A percentile compares a stretch with the other conserved stretches of the same genome.
Conservation (phyloP, 1,140 invertebrate genomes). For the Platorchestia sp. region DNA sequence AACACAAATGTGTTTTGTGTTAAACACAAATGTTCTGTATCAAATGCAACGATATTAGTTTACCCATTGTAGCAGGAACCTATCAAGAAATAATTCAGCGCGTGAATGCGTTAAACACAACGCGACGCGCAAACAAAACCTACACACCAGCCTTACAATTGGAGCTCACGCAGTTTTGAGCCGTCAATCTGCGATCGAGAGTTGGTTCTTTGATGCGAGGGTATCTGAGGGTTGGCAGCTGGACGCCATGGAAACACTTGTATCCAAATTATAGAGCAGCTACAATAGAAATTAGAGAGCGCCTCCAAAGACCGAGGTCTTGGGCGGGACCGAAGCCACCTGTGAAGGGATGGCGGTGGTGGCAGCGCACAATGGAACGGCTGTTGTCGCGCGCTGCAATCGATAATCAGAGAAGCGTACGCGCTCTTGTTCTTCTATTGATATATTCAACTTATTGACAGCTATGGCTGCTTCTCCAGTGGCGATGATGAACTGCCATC, state of each 20-base stretch:
- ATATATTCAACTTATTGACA: conserved; percentile 24
- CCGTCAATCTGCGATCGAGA: not conserved
- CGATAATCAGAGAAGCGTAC: conserved; percentile 11
- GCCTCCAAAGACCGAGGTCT: not conserved
- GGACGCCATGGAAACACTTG: conserved; percentile 47
- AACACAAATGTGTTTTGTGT: no score
- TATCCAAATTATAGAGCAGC: conserved; percentile 40
- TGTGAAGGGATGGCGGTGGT: not conserved
- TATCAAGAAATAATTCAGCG: no score
- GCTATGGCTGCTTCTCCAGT: not conserved
- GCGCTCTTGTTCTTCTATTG: conserved; percentile 6
- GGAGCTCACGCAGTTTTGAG: not conserved
- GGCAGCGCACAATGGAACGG: not conserved
- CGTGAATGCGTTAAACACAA: not conserved
- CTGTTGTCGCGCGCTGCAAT: not conserved
- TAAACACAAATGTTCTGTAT: no score
- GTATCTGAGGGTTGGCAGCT: conserved; percentile 19
- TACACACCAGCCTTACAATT: not conserved
- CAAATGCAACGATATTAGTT: no score
- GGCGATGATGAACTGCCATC: not conserved
- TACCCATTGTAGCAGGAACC: no score
- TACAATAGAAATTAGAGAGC: conserved; percentile 52
- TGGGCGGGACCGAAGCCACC: not conserved
- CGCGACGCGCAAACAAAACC: not conserved
- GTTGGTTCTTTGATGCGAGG: conserved; percentile 40